Percentiles rank a stretch among this genome's conserved stretches.
phyloP scores from a whole-genome alignment of 2,888 invertebrate genomes.

The Eucriotettix oculatus region DNA sequence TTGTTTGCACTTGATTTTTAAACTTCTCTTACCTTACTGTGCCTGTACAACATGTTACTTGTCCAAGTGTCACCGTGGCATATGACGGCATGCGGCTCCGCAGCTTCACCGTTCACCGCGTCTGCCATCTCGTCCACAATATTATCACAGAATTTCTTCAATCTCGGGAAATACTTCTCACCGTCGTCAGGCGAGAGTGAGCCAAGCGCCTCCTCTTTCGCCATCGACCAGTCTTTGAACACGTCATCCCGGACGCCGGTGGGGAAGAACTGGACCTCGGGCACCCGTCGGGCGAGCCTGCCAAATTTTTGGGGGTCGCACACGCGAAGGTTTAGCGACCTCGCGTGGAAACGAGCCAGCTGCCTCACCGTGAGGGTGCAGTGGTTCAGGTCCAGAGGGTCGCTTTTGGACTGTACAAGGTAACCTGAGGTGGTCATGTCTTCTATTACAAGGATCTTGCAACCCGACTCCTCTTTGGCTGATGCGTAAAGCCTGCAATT shows the following conservation, averaged over 20 bases:
- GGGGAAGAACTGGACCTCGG: not conserved
- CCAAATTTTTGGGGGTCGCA: constrained; percentile 3
- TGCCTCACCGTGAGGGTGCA: constrained; percentile 11
- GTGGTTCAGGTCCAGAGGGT: constrained; percentile 12
- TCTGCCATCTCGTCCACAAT: not conserved
- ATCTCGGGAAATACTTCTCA: not conserved
- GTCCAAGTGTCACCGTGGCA: constrained; percentile 11
- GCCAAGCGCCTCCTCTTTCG: too few relatives aligned
- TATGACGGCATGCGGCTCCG: constrained; percentile 6
- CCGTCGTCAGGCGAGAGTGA: too few relatives aligned
- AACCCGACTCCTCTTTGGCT: too few relatives aligned
- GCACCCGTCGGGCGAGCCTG: not conserved
- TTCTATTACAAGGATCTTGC: constrained; percentile 11
- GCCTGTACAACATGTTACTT: constrained; percentile 10
- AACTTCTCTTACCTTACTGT: not conserved
- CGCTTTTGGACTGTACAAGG: constrained; percentile 12
- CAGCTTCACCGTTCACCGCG: not conserved
- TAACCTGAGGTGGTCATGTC: constrained; percentile 12
- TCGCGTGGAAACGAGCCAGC: constrained; percentile 13
- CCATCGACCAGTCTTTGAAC: too few relatives aligned
- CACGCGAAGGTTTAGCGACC: constrained; percentile 5
- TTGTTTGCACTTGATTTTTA: too few relatives aligned
- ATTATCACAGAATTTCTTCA: not conserved
- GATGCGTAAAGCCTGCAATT: too few relatives aligned
- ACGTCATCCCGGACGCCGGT: too few relatives aligned